Percentiles rank a stretch among this genome's conserved stretches.
phyloP scores from a whole-genome alignment of 2,888 invertebrate genomes.

The Lymantria monacha region DNA sequence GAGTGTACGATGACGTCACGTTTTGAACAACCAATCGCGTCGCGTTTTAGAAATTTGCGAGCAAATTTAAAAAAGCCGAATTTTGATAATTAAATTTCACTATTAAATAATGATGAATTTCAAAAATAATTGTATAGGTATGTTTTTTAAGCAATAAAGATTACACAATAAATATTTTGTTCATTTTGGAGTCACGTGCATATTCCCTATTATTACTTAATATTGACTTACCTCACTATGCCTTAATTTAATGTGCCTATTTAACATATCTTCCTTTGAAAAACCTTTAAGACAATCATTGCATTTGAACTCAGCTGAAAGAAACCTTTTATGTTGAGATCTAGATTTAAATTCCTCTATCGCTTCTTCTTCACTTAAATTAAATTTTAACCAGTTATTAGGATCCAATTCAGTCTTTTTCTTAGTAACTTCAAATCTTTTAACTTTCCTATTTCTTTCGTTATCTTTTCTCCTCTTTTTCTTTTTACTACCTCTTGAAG shows the following conservation, averaged over 20 bases:
- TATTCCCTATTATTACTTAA: no score
- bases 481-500: constrained; percentile 17
- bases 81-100: no score
- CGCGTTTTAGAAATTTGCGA: no score
- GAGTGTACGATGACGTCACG: no score
- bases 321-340: constrained; percentile 49
- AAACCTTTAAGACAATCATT: constrained; percentile 64
- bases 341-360: constrained; percentile 49
- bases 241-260: constrained; percentile 54
- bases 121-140: no score
- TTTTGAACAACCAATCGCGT: no score
- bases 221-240: constrained; percentile 54
- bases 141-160: no score
- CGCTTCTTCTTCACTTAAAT: constrained; percentile 59
- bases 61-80: no score
- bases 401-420: constrained; percentile 43
- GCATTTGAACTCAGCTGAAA: constrained; percentile 56
- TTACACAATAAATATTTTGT: no score
- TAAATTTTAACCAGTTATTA: constrained; percentile 55
- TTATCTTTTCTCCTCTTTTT: constrained; percentile 27
- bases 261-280: constrained; percentile 61
- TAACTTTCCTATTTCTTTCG: constrained; percentile 21
- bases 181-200: no score
- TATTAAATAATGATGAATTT: no score
- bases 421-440: constrained; percentile 38